These are phyloP conservation scores for Anolis sagrei DNA, from an alignment of 2,113 vertebrate genomes.

Conservation along the genomic window DNA sequence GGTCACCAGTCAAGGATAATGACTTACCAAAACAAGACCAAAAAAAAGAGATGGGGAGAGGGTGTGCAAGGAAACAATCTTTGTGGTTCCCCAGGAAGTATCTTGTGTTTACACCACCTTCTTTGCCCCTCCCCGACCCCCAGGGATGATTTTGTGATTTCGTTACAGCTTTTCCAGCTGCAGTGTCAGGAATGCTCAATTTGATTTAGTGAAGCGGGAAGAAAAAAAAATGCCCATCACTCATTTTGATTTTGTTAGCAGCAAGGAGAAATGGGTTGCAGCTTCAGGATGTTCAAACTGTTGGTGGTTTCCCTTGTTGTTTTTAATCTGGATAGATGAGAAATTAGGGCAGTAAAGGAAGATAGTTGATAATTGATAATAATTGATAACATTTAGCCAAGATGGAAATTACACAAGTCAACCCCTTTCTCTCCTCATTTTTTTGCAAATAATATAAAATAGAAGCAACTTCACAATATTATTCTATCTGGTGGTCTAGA, in stretches of 20 bases:
- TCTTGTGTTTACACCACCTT: constrained; percentile 14
- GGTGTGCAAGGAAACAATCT: not conserved
- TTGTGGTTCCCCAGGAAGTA: constrained; percentile 12
- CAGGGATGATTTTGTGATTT: not conserved
- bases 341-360: not conserved
- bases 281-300: not conserved
- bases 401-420: constrained; percentile 18
- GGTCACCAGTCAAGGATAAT: constrained; percentile 8
- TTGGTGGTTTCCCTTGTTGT: constrained; percentile 3
- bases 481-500: not conserved
- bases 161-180: constrained; percentile 34
- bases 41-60: not conserved
- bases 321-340: not conserved
- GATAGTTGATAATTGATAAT: not conserved
- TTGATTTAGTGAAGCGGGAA: constrained; percentile 33
- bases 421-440: not conserved
- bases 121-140: not conserved
- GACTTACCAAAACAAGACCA: not conserved
- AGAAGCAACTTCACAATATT: not conserved
- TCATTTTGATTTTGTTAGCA: constrained; percentile 10
- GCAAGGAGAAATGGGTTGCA: constrained; percentile 4
- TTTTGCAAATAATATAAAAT: not conserved
- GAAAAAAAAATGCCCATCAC: not conserved
- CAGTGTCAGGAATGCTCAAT: constrained; percentile 37
- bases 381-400: not conserved